Percentiles rank a stretch among this genome's conserved stretches.
These are phyloP conservation scores for Nomada goodeniana DNA, from an alignment of 2,888 invertebrate genomes.

Conservation along the genomic window DNA sequence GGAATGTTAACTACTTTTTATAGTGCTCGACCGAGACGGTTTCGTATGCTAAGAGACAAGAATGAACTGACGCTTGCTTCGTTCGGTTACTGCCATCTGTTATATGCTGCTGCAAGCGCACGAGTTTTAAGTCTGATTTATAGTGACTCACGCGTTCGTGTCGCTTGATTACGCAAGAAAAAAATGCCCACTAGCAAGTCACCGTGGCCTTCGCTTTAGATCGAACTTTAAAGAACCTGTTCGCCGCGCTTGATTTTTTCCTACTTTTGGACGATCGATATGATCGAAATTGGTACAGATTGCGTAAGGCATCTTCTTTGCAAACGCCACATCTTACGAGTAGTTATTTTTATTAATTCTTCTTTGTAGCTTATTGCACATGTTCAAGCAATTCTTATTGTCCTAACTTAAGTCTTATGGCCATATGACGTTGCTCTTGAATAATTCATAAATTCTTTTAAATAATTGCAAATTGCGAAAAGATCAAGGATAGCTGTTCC, in stretches of 20 bases:
- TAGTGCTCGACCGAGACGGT: not conserved
- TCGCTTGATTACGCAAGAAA: slow-evolving; percentile 41
- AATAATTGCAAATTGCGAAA: not conserved
- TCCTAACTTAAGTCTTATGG: not conserved
- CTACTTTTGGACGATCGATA: not conserved
- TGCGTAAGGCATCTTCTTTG: not conserved
- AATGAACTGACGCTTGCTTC: slow-evolving; percentile 51
- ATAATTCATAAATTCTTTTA: slow-evolving; percentile 19
- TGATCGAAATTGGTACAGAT: not conserved
- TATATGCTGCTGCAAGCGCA: slow-evolving; percentile 37
- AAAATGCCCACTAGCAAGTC: slow-evolving; percentile 38
- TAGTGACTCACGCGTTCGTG: slow-evolving; percentile 40
- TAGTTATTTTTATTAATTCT: not conserved
- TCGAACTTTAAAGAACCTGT: slow-evolving; percentile 20
- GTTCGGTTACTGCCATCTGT: slow-evolving; percentile 65
- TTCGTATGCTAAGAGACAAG: slow-evolving; percentile 32
- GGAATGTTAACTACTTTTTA: not conserved
- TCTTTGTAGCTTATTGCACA: not conserved
- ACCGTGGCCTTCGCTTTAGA: slow-evolving; percentile 31
- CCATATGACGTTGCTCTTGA: not conserved
- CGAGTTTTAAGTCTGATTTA: slow-evolving; percentile 50
- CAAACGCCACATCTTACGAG: not conserved
- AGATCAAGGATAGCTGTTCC: not conserved
- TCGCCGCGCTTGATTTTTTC: not conserved
- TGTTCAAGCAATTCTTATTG: not conserved